phyloP scores from a whole-genome alignment of 2,113 vertebrate genomes.

The Pedetes capensis region DNA sequence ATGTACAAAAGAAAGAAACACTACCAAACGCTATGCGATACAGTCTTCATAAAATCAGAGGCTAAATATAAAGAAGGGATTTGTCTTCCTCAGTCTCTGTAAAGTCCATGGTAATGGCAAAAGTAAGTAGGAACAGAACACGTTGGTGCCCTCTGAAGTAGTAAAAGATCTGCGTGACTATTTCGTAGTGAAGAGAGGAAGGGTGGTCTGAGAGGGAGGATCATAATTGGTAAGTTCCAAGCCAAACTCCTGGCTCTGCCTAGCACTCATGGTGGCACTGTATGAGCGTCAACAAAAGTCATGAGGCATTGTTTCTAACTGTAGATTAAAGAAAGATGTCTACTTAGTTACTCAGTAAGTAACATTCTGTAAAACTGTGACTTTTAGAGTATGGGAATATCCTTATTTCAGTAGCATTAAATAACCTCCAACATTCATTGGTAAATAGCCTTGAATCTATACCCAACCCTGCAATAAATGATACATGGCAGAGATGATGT shows the following conservation, averaged over 20 bases:
- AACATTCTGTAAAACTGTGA: not conserved
- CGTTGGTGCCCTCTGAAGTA: not conserved
- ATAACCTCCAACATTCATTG: not conserved
- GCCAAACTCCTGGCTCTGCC: not conserved
- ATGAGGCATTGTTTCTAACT: not conserved
- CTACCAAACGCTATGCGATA: no score
- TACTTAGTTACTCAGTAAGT: not conserved
- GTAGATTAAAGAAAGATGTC: not conserved
- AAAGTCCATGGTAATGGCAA: not conserved
- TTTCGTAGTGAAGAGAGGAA: not conserved
- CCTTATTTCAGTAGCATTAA: not conserved
- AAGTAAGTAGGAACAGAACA: not conserved
- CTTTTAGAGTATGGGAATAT: not conserved
- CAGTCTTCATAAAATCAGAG: not conserved
- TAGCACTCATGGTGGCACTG: not conserved
- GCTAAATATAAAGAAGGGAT: not conserved
- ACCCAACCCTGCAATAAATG: not conserved
- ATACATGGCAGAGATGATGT: not conserved
- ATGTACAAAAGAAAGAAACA: no score
- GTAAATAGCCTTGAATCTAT: not conserved
- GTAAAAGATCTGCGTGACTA: no score
- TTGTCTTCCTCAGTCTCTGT: not conserved
- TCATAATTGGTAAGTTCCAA: not conserved
- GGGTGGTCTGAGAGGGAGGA: not conserved
- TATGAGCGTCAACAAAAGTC: not conserved